These are phyloP conservation scores for Danio rerio DNA, from an alignment of 2,113 vertebrate genomes.

Conservation along the genomic window GRCz12tu NC_133180.1:59367501-59368000, in stretches of 20 bases:
- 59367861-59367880: neutral
- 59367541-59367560: slow-evolving; percentile 25
- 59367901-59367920: slow-evolving; percentile 1
- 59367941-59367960: too few relatives aligned
- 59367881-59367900: slow-evolving; percentile 22
- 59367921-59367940: neutral
- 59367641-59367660: neutral
- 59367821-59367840: neutral
- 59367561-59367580: neutral
- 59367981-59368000: neutral
- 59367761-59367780: too few relatives aligned
- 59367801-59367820: neutral
- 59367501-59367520: slow-evolving; percentile 14
- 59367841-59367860: slow-evolving; percentile 23
- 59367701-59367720: neutral
- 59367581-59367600: neutral
- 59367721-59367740: neutral
- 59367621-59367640: too few relatives aligned
- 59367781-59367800: too few relatives aligned
- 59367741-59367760: too few relatives aligned
- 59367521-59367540: neutral
- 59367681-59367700: neutral
- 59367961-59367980: neutral
- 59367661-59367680: neutral
- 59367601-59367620: neutral